Evolutionary conservation across 2,888 invertebrate species (phyloP), one percentile per base, ranked within the genome.

Genomic region (Holacanthella duospinosa): DNA sequence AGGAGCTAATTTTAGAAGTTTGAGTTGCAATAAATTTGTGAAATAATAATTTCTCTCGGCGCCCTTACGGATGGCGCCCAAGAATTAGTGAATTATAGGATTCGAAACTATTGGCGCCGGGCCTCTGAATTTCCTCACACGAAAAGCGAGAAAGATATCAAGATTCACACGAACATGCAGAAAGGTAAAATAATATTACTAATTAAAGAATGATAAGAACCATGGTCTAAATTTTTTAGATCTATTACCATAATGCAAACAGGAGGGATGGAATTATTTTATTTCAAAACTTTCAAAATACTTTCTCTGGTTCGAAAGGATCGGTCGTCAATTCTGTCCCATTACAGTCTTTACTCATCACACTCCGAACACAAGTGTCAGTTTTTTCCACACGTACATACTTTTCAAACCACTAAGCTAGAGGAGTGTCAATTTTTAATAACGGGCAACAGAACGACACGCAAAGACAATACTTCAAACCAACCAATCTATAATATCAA

Each of bases 181-280:
- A 48, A 48, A n/a, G 48, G 21, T 4, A 21, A 48, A 48, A 48
- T 48, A 48, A 48, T 48, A 48, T 48, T 21, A 48, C 48, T 48
- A 48, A 48, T 48, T 48, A 48, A 48, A 48, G 9, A 36, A 36
- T 48, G 21, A 21, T 4, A 48, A 48, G 48, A 48, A 4, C 6
- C 21, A 21, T 4, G 16, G 4, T 21, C 12, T 48, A 48, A 48
- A 48, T 48, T 9, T 48, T 48, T 48, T 21, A 48, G 21, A 4
- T 48, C 48, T 4, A 48, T 48, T 48, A 48, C 48, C 48, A n/a
- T 21, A 48, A 48, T n/a, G 48, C 21, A 48, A 48, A 48, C 48
- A 48, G 12, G 12, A 21, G 48, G 21, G 16, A 36, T 16, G 36
- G 16, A 36, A 36, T 36, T 12, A 36, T 36, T 36, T 16, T 12